Evolutionary conservation across 2,888 invertebrate species (phyloP), one percentile per base, ranked within the genome.

Genomic region (Crematogaster levior): DNA sequence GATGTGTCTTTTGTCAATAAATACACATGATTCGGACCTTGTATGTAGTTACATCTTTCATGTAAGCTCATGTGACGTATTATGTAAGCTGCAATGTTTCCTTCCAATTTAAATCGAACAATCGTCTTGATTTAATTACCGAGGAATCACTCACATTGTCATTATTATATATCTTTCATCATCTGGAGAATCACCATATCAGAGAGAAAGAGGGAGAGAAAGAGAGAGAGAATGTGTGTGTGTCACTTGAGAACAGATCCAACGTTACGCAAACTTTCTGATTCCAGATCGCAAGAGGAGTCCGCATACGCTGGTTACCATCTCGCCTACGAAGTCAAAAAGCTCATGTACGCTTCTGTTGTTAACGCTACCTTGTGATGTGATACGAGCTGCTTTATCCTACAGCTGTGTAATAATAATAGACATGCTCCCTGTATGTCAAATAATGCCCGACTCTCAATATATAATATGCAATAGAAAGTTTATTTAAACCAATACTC

Each of bases 241-340:
- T 34, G 7, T 37, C 72, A 82, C 18, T 21, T 58, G 46, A 70
- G 43, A 63, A 61, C 70, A 85, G 86, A 77, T 83, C 66, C 85
- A 85, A 86, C 86, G 86, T 88, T 87, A 75, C 87, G 79, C 82
- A 85, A 84, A 84, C 83, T 82, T 94, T 97, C 95, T 96, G 95
- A 95, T 98, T 97, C 96, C 97, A 98, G 98, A 98, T 95, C 95
- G 94, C 97, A 96, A 95, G 97, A 98, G 96, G 98, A 98, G 96
- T 97, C 97, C 95, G 97, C 97, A 96, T 98, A 98, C 96, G 98
- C 98, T 96, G 98, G 98, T 96, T 98, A 98, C 96, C 98, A 99
- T 96, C 98, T 99, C 96, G 98, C 99, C 97, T 99, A 99, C 97
- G 99, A 99, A 98, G 99, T 99, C 97, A 99, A 99, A 98, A 99